Evolutionary conservation across 2,888 invertebrate species (phyloP), one percentile per base, ranked within the genome.

Genomic region (Trissonchulus sp.): DNA sequence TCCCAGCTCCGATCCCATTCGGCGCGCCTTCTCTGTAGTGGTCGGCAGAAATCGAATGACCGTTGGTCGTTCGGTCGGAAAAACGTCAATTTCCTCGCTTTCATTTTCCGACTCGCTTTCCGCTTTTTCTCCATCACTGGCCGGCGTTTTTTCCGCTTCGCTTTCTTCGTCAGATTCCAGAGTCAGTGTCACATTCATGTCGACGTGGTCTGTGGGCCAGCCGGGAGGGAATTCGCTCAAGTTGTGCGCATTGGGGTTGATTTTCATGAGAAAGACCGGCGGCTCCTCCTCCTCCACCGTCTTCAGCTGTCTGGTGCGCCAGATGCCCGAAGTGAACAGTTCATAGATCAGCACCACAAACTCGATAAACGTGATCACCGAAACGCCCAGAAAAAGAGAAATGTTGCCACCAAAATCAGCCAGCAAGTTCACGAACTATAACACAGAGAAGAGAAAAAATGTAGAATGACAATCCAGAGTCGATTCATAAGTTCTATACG

Each of bases 341-440:
- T 65, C 68, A n/a, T 65, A 65, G 33, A 65, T 30, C 33, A 65
- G 68, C 31, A 65, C 68, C 8, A 28, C 31, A 65, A 65, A 65
- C n/a, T 65, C 68, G 28, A 65, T 34, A 28, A 65, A 65, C 28
- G 68, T 65, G 8, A 65, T 65, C 68, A 65, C 68, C 18, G 68
- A 65, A 15, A 65, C 68, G 8, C 68, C 68, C 8, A 65, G 68
- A 30, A 30, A 65, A 33, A 65, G 68, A 30, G 68, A 65, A 33
- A 65, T 65, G 35, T 65, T 65, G 68, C 68, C 68, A 65, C 68
- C 68, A 65, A 65, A 65, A 65, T 65, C 68, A 15, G 68, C 68
- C 68, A 65, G 31, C 68, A 65, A 65, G 35, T 65, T 65, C 8
- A 65, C 68, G 18, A 30, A 65, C 68, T 65, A 34, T 8, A 65